Percentiles rank a stretch among this genome's conserved stretches.
Evolutionary conservation across 2,888 invertebrate genomes (phyloP).

Genomic region (Phasia obesa): DNA sequence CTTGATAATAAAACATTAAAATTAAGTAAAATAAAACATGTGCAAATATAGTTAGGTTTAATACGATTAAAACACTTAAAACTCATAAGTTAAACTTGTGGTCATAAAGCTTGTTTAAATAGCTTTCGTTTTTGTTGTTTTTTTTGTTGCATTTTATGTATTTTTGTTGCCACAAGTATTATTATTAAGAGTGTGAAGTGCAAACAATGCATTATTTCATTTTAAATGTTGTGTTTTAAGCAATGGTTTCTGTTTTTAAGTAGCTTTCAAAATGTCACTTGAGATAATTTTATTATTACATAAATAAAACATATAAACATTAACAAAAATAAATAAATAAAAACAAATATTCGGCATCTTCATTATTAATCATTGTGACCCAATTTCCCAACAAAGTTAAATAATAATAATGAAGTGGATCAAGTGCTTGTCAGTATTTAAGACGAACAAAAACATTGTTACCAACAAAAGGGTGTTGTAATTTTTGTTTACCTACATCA

Average conservation of each 20-base stretch:
- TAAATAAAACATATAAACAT: slow-evolving; percentile 9
- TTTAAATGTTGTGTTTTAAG: neutral
- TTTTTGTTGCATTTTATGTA: neutral
- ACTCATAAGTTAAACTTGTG: slow-evolving; percentile 29
- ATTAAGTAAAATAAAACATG: too few species aligned
- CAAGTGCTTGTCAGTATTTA: slow-evolving; percentile 27
- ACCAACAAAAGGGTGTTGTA: neutral
- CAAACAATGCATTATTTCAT: slow-evolving; percentile 23
- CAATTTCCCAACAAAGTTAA: slow-evolving; percentile 40
- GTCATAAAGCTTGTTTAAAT: slow-evolving; percentile 27
- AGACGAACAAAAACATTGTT: neutral
- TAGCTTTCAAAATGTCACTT: slow-evolving; percentile 49
- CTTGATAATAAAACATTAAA: too few species aligned
- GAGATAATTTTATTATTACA: slow-evolving; percentile 30
- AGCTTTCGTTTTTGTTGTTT: neutral
- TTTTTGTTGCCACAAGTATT: too few species aligned
- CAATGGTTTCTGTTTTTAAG: neutral
- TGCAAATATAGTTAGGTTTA: too few species aligned
- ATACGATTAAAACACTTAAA: slow-evolving; percentile 22
- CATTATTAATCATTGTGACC: slow-evolving; percentile 60
- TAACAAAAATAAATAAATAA: too few species aligned
- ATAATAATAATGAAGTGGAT: slow-evolving; percentile 41
- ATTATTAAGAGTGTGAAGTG: neutral
- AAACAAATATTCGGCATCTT: slow-evolving; percentile 39
- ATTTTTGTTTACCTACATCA: neutral